A percentile compares a stretch with the other conserved stretches of the same genome.
Conservation (phyloP, 2,797 vertebrate genomes). For the Lophotriccus pileatus region DNA sequence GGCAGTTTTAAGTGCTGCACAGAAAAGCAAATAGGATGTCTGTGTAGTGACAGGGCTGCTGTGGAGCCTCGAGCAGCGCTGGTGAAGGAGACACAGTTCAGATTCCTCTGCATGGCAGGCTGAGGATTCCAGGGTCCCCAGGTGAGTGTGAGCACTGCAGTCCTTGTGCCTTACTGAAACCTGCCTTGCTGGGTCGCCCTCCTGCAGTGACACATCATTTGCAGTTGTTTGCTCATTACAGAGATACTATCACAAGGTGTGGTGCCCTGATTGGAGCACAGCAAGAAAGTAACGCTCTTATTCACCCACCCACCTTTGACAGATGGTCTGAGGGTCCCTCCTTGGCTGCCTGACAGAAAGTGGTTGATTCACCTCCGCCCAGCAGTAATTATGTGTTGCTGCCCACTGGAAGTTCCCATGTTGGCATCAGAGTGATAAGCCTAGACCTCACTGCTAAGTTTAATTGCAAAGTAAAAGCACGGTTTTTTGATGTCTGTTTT, state of each 20-base stretch:
- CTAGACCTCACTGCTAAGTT: not conserved
- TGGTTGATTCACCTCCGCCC: not conserved
- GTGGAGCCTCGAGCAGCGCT: not conserved
- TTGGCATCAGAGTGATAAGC: not conserved
- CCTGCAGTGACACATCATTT: not conserved
- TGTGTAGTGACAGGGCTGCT: accelerated
- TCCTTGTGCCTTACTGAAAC: not conserved
- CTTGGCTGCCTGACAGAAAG: not conserved
- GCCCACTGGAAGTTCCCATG: not conserved
- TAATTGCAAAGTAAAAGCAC: not conserved
- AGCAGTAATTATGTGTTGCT: not conserved
- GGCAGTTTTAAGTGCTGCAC: not conserved
- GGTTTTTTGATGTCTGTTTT: not conserved
- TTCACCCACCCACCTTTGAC: not conserved
- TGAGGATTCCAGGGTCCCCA: not conserved
- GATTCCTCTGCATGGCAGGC: not conserved
- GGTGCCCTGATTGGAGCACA: constrained; percentile 3
- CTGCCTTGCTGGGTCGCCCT: not conserved
- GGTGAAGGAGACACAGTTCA: not conserved
- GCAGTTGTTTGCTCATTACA: constrained; percentile 14
- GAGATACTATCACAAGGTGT: constrained; percentile 40
- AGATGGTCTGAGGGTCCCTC: constrained; percentile 29
- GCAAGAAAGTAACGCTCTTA: constrained; percentile 21
- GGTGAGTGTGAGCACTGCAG: not conserved
- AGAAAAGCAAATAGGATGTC: not conserved